Evolutionary conservation across 2,797 vertebrate genomes (phyloP), one percentile per base, ranked within the genome.

Genomic region (Bryconaethiops microstoma): DNA sequence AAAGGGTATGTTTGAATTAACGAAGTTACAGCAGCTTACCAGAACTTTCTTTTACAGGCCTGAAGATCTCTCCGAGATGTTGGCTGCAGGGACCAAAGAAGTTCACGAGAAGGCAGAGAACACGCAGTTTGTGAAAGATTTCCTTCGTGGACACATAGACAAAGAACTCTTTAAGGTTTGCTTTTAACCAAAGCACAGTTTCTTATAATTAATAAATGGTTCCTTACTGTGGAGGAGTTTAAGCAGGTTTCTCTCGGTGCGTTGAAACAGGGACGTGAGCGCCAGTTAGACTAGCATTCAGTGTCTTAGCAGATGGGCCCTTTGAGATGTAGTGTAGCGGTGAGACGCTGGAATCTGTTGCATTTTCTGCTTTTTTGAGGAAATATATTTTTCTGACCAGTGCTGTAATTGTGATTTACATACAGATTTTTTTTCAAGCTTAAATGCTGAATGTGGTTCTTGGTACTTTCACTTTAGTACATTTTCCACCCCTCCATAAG

Each of bases 121-220:
- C 89, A 96, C 96, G 0, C 95, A 95, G 87, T 99, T 99, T 84
- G 98, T 99, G 82, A 99, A 98, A 90, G 96, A 99, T 83, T 99
- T 99, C 87, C 94, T 99, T 77, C 96, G 91, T 84, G 98, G 98
- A 16, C 94, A 91, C 59, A 98, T 99, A 85, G 93, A 92, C 82
- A 95, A 93, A 90, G 96, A 98, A 85, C 94, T 98, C 10, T 99
- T 99, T 86, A 97, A 99, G 96, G 98, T 98, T 40, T 80, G 75
- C 29, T 14, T n/a, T 29, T 7, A 40, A 52, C 0, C 12, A 21
- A 59, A 39, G 1, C n/a, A 25, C 23, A 29, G 40, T 8, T 45
- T 10, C n/a, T 42, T 74, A 17, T 5, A n/a, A 3, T 50, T 48
- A 48, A 40, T 35, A 16, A 17, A 55, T 19, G 25, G 16, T 60